Evolutionary conservation across 92 coral and sea anemone species (phyloP).

Genomic region (Hydrozoanthus gracilis): DNA sequence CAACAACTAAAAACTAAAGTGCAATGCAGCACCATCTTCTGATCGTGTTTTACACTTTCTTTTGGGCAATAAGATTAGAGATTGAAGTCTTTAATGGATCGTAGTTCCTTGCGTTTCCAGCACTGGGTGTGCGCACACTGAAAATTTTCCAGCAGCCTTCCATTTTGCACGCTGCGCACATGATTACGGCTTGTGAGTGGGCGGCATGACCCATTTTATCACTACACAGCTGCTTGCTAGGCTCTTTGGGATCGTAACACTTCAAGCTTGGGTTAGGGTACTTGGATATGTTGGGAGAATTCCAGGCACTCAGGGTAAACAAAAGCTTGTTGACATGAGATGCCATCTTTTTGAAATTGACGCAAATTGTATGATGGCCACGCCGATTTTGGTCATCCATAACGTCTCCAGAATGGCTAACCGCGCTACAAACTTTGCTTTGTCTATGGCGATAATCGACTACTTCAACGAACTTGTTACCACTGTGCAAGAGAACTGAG

Average conservation of each 20-base stretch:
- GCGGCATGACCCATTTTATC: conserved; percentile 91
- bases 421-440: conserved; percentile 53
- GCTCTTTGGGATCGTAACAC: conserved; percentile 84
- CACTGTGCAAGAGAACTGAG: conserved; percentile 83
- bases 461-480: conserved; percentile 53
- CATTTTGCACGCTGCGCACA: conserved; percentile 87
- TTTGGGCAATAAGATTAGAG: conserved; percentile 55
- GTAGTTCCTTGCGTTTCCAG: conserved; percentile 86
- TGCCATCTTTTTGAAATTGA: conserved; percentile 76
- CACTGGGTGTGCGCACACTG: conserved; percentile 74
- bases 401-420: conserved; percentile 89
- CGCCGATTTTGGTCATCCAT: conserved; percentile 61
- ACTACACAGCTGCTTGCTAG: conserved; percentile 88
- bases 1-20: no score
- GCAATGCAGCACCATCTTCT: no score
- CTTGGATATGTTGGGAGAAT: conserved; percentile 88
- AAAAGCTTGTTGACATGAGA: conserved; percentile 76
- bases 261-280: conserved; percentile 85
- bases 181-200: conserved; percentile 91
- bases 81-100: conserved; percentile 69
- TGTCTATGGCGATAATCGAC: conserved; percentile 54
- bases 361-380: conserved; percentile 89
- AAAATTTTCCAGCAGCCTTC: conserved; percentile 88
- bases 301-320: conserved; percentile 93
- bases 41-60: conserved; percentile 1